phyloP scores from a whole-genome alignment of 1,140 invertebrate species.

The Hylaeus volcanicus region DNA sequence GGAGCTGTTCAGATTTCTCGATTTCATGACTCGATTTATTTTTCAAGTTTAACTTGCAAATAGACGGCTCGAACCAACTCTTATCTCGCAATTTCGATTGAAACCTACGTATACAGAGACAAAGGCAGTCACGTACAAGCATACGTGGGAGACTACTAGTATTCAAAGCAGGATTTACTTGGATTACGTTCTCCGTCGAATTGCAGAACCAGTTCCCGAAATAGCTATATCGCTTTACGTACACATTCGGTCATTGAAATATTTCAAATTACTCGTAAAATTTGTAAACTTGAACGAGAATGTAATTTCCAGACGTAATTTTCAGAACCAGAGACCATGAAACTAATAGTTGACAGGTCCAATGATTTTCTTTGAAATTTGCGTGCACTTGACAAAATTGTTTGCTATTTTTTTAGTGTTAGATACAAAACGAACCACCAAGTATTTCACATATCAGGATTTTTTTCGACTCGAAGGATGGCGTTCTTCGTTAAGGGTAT shows the following conservation, averaged over 20 bases:
- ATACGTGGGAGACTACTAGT: conserved; percentile 2
- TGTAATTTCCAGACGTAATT: no score
- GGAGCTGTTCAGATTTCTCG: background rate
- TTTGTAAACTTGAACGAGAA: no score
- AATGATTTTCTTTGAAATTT: no score
- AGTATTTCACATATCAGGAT: no score
- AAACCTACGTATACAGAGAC: background rate
- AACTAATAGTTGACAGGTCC: no score
- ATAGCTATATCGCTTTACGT: conserved; percentile 10
- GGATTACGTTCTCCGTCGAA: conserved; percentile 46
- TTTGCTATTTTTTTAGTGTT: no score
- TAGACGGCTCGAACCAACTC: background rate
- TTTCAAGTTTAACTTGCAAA: background rate
- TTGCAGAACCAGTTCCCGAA: conserved; percentile 25
- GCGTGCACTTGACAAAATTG: no score
- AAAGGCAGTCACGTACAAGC: background rate
- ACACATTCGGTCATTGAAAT: background rate
- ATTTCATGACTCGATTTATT: background rate
- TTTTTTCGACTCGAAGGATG: no score
- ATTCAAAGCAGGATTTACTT: conserved; percentile 54
- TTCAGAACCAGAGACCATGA: no score
- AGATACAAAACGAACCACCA: no score
- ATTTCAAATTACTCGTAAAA: no score
- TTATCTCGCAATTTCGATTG: background rate
- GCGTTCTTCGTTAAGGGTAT: no score